Base-by-base conservation (phyloP, 2,888 invertebrate genomes). In the Pandemis cinnamomeana region DNA sequence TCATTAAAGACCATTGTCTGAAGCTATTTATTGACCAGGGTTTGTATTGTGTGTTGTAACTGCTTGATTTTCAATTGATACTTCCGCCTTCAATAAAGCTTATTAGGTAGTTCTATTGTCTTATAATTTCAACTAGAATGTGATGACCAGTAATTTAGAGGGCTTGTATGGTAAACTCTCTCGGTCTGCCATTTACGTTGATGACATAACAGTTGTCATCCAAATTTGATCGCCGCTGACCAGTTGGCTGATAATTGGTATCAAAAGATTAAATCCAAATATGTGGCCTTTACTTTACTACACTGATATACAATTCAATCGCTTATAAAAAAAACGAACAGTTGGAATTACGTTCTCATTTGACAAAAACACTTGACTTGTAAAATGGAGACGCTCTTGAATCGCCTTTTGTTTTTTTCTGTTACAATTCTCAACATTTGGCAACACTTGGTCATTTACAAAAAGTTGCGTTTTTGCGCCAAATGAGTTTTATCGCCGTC, bases 1-100 rank as follows among this genome's bases (percentile, higher is more conserved):
- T 83, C 82, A 81, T 84, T 86, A 84, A 74, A 71, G 77, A 73
- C 78, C 79, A 82, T 84, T 82, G 84, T 83, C 78, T 81, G 76
- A 75, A 74, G 71, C 76, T 79, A 80, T 84, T 84, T 84, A 83
- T 82, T 79, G 78, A 76, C 76, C 76, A 68, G 67, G 64, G 76
- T 64, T 75, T 73, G 72, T 79, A 79, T 83, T 80, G 79, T 79
- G 66, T 74, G 66, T 74, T 60, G 73, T 68, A 73, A 73, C 80
- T 27, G 78, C 80, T 79, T 76, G 77, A 68, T 76, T 71, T 75
- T 76, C 78, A 76, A 80, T 80, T 74, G 76, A 72, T 76, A 70
- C 73, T 78, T 77, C 76, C 71, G 75, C 75, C 67, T 70, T 69
- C 62, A 42, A 46, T 51, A 64, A 73, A 62, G 27, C 58, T 51